Base-by-base conservation (phyloP, 2,888 invertebrate species). In the Scaptomyza parva region DNA sequence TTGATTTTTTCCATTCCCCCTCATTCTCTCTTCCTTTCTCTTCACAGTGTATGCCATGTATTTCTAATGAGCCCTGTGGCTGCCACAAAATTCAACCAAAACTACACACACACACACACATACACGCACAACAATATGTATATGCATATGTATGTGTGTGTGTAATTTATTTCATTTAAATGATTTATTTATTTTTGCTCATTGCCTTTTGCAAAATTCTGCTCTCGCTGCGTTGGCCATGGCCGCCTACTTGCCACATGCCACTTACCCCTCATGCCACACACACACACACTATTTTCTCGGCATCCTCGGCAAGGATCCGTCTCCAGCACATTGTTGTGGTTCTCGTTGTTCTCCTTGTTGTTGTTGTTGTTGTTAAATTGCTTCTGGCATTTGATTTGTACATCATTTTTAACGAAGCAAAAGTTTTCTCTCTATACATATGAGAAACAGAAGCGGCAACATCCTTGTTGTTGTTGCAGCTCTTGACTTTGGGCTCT, bases 331-430 rank as follows among this genome's bases (percentile, higher is more conserved):
- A 37, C 69, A 72, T 71, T 78, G 76, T 69, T 75, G 60, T 65
- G 55, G 40, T 18, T 41, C 40, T 33, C 22, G 12, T 22, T 22
- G 2, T 20, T 65, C 20, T 26, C 17, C 9, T 63, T 73, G 65
- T 40, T 55, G 41, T 45, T 65, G 58, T 26, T 60, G 67, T 64
- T 80, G 77, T 66, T 72, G 81, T 76, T 66, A 72, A 86, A 84
- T 83, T 83, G 86, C 86, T 83, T 74, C 76, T 81, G 83, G 86
- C 83, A 86, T 83, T 83, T 83, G 83, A 83, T 83, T 86, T 81
- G 86, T 81, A 81, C 81, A 82, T 86, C 83, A 85, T 85, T 81
- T 81, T 81, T 85, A 85, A 85, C 83, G 86, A 85, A 81, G 83
- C 86, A 79, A 85, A 76, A 69, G 71, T 82, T 82, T 72, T 37